Conservation (phyloP, 2,113 vertebrate genomes). For the Odobenus rosmarus region DNA sequence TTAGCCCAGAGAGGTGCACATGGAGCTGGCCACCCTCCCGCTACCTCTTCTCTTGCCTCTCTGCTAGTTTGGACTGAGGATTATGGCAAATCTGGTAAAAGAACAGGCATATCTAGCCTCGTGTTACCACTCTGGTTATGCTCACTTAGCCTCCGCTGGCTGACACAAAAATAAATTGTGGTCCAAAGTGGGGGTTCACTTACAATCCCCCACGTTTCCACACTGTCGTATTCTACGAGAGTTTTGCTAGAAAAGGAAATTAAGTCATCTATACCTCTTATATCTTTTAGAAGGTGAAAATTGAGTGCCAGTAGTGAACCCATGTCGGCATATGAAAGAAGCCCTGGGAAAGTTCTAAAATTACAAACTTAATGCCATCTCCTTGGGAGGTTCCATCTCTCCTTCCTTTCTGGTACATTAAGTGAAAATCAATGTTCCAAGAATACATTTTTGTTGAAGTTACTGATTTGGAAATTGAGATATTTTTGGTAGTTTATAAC, state of each 20-base stretch:
- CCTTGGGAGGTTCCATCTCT: not conserved
- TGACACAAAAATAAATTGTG: not conserved
- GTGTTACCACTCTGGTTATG: not conserved
- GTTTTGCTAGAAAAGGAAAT: slow-evolving; percentile 35
- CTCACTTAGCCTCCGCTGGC: not conserved
- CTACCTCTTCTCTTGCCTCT: not conserved
- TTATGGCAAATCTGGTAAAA: not conserved
- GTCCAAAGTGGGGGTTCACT: not conserved
- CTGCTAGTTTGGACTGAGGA: not conserved
- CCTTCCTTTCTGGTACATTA: slow-evolving; percentile 51
- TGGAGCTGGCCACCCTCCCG: accelerated
- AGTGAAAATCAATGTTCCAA: slow-evolving; percentile 66
- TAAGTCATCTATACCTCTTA: not conserved
- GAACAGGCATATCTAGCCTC: not conserved
- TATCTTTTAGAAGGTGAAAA: not conserved
- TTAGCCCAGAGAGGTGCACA: not conserved
- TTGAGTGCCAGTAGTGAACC: not conserved
- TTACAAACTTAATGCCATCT: slow-evolving; percentile 1
- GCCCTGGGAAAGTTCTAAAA: not conserved
- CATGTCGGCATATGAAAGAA: not conserved
- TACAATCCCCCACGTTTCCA: not conserved
- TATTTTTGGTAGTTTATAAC: slow-evolving; percentile 54
- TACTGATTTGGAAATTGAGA: slow-evolving; percentile 51
- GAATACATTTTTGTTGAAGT: slow-evolving; percentile 60
- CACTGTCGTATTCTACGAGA: not conserved